These are phyloP conservation scores for Hestina assimilis DNA, from an alignment of 1,140 invertebrate species.

Conservation along the genomic window DNA sequence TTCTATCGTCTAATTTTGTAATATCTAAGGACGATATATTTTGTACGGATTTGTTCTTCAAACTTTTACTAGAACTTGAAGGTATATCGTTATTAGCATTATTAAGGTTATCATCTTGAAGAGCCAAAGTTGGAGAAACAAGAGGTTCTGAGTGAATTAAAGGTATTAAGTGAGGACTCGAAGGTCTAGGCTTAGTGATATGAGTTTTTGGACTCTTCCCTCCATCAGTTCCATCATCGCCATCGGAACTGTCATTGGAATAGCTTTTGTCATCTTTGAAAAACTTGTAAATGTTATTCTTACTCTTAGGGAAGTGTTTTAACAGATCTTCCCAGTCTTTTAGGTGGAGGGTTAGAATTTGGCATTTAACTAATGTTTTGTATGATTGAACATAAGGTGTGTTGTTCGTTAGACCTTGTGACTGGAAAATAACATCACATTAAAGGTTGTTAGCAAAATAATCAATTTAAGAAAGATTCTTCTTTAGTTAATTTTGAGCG, in stretches of 20 bases:
- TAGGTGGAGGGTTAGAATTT: slow-evolving; percentile 45
- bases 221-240: neutral
- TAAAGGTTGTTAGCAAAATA: no score
- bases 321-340: slow-evolving; percentile 49
- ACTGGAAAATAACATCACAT: no score
- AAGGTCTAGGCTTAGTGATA: neutral
- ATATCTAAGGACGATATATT: no score
- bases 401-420: slow-evolving; percentile 42
- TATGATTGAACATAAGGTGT: slow-evolving; percentile 43
- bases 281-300: slow-evolving; percentile 36
- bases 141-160: neutral
- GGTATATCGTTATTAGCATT: neutral
- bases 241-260: slow-evolving; percentile 13
- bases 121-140: neutral
- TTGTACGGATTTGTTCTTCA: neutral
- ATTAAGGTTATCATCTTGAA: neutral
- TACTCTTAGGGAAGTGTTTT: slow-evolving; percentile 51
- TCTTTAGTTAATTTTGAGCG: no score
- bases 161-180: neutral
- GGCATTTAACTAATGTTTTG: slow-evolving; percentile 38
- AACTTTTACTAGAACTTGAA: neutral
- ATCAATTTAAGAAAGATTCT: no score
- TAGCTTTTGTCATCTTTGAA: slow-evolving; percentile 12
- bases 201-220: neutral
- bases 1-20: no score